Conservation (phyloP, 2,888 invertebrate species). For the Phyllotreta cruciferae region DNA sequence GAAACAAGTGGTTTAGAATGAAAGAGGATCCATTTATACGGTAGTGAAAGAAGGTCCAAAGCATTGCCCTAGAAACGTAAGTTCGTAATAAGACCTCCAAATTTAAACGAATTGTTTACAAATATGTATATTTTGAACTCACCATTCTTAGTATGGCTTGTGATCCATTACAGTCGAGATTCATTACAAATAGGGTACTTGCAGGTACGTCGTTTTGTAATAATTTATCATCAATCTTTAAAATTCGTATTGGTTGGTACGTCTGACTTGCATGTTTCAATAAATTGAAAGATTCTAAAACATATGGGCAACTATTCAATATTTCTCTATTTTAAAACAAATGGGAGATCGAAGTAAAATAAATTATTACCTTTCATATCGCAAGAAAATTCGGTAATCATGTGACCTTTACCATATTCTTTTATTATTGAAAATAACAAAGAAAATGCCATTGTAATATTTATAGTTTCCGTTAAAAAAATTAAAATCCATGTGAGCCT, state of each 20-base stretch:
- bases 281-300: constrained; percentile 42
- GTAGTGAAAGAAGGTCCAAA: constrained; percentile 61
- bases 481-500: background rate
- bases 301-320: background rate
- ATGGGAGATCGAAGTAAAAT: background rate
- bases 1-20: background rate
- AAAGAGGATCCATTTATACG: constrained; percentile 63
- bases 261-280: constrained; percentile 39
- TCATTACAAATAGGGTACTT: constrained; percentile 58
- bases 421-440: constrained; percentile 4
- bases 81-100: background rate
- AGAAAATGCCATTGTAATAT: background rate
- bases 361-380: constrained; percentile 41
- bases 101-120: background rate
- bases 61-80: constrained; percentile 58
- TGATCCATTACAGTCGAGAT: constrained; percentile 57
- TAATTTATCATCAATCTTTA: constrained; percentile 28
- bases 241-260: constrained; percentile 34
- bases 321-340: background rate
- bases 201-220: constrained; percentile 40
- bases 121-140: constrained; percentile 20
- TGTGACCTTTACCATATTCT: background rate
- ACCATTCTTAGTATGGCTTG: constrained; percentile 56
- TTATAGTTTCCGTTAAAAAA: background rate
- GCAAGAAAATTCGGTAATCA: constrained; percentile 43